Evolutionary conservation across 1,140 invertebrate species (phyloP).

Genomic region (Sesamia nonagrioides): DNA sequence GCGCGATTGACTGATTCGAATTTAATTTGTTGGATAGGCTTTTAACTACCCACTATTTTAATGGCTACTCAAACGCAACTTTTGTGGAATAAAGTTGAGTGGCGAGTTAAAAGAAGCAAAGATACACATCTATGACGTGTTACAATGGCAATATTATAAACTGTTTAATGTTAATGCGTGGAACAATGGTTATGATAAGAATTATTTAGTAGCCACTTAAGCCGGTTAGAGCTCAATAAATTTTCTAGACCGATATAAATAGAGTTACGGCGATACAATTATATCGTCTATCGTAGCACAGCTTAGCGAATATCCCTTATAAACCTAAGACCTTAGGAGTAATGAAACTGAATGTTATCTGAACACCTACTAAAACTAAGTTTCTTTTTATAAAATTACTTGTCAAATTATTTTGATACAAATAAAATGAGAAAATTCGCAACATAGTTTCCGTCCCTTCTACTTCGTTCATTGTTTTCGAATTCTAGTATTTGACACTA

Average conservation of each 20-base stretch:
- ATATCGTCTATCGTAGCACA: slow-evolving; percentile 35
- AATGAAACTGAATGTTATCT: too few relatives aligned
- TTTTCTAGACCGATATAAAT: slow-evolving; percentile 41
- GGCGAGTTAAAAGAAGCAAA: not conserved
- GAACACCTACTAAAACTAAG: too few relatives aligned
- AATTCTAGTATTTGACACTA: too few relatives aligned
- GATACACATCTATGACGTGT: slow-evolving; percentile 36
- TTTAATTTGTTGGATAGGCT: slow-evolving; percentile 55
- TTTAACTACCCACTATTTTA: slow-evolving; percentile 6
- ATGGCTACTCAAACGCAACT: not conserved
- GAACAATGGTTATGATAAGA: slow-evolving; percentile 42
- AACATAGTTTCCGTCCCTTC: too few relatives aligned
- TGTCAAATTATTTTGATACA: too few relatives aligned
- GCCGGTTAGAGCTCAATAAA: slow-evolving; percentile 36
- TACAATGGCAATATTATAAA: slow-evolving; percentile 42
- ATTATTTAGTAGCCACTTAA: slow-evolving; percentile 45
- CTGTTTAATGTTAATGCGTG: slow-evolving; percentile 40
- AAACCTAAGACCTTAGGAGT: slow-evolving; percentile 19
- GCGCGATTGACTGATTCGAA: slow-evolving; percentile 65
- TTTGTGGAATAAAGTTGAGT: not conserved
- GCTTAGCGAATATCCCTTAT: slow-evolving; percentile 30
- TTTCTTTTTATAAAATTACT: too few relatives aligned
- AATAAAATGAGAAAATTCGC: too few relatives aligned
- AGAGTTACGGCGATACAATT: slow-evolving; percentile 37
- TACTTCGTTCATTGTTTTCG: too few relatives aligned